Evolutionary conservation across 1,140 invertebrate genomes (phyloP).

Genomic region (Dufourea novaeangliae): DNA sequence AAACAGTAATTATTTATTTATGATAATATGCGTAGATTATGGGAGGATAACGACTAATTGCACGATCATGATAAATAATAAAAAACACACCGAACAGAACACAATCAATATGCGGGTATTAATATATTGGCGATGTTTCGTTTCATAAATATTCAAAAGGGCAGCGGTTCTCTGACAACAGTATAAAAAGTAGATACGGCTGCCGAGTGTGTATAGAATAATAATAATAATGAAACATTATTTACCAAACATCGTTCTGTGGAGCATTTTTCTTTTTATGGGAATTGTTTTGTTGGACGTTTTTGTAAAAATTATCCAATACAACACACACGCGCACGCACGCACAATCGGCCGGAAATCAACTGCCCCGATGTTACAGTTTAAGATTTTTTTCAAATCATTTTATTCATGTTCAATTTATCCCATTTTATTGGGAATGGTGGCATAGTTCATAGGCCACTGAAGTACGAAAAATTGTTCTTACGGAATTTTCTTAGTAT

Average conservation of each 20-base stretch:
- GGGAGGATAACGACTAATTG: not conserved
- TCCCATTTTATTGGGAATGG: no score
- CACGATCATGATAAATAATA: conserved; percentile 23
- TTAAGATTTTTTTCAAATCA: conserved; percentile 5
- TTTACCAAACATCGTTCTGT: not conserved
- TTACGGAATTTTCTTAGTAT: no score
- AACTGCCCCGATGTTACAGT: not conserved
- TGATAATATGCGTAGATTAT: not conserved
- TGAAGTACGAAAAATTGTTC: no score
- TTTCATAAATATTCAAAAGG: conserved; percentile 32
- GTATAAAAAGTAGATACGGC: conserved; percentile 9
- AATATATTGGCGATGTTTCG: conserved; percentile 1
- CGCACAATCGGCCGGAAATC: not conserved
- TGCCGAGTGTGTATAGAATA: not conserved
- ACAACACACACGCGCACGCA: no score
- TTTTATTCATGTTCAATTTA: not conserved
- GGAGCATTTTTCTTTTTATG: not conserved
- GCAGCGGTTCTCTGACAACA: not conserved
- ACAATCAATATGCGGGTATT: conserved; percentile 1
- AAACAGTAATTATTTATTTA: conserved; percentile 13
- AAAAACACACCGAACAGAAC: conserved; percentile 8
- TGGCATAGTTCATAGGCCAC: no score
- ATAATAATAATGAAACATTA: conserved; percentile 12
- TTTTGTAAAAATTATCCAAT: conserved; percentile 5
- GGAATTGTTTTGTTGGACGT: not conserved